Conservation (phyloP, 2,113 vertebrate species). For the Proteles cristata region DNA sequence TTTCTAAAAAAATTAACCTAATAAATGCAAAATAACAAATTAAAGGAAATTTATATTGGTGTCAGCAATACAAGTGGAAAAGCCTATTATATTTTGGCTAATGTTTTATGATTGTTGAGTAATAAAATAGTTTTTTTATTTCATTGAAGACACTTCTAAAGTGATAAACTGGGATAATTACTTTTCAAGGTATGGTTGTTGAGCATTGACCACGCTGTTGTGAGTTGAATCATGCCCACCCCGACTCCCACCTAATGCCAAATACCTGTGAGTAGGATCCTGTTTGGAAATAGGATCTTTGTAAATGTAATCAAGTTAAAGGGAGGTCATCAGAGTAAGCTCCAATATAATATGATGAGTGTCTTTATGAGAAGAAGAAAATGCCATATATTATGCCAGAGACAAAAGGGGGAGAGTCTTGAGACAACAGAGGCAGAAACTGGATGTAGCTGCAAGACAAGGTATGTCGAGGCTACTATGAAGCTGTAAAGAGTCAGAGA, state of each 20-base stretch:
- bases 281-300: neutral
- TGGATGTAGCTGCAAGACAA: neutral
- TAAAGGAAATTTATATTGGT: neutral
- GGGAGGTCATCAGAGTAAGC: neutral
- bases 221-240: neutral
- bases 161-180: neutral
- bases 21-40: neutral
- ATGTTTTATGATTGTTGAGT: neutral
- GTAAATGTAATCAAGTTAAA: neutral
- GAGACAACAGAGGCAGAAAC: neutral
- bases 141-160: neutral
- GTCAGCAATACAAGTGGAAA: neutral
- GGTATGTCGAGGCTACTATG: neutral
- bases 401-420: neutral
- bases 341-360: neutral
- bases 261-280: neutral
- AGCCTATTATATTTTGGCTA: neutral
- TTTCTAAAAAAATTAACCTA: neutral
- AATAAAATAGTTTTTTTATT: neutral
- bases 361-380: neutral
- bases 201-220: neutral
- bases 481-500: neutral
- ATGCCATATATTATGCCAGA: neutral
- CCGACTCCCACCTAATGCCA: neutral
- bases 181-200: neutral